phyloP scores from a whole-genome alignment of 1,140 invertebrate genomes.

The Ceratina australensis region DNA sequence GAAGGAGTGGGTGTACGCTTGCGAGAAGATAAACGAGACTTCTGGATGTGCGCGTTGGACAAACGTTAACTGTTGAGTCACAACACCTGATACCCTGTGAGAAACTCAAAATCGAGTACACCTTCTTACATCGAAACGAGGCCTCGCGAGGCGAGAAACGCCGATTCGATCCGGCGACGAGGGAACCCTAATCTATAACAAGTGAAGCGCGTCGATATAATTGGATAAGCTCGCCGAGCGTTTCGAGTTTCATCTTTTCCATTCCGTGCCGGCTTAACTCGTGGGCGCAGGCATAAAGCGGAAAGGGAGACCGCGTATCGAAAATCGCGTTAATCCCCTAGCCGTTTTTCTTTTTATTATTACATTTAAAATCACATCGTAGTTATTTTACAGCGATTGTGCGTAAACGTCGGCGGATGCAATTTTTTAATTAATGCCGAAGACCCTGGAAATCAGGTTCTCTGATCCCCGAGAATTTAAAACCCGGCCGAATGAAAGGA shows the following conservation, averaged over 20 bases:
- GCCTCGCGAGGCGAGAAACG: neutral
- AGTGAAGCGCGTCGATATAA: conserved; percentile 33
- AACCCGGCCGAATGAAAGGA: neutral
- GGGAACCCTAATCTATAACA: conserved; percentile 9
- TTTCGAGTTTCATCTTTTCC: conserved; percentile 52
- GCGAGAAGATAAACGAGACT: too few relatives aligned
- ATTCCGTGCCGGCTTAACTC: conserved; percentile 50
- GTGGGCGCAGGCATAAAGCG: conserved; percentile 23
- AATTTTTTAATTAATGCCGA: too few relatives aligned
- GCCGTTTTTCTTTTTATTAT: conserved; percentile 48
- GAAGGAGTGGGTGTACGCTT: too few relatives aligned
- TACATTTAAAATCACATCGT: conserved; percentile 62
- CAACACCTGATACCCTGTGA: neutral
- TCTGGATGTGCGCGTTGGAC: too few relatives aligned
- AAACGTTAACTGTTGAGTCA: too few relatives aligned
- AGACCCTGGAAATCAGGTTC: too few relatives aligned
- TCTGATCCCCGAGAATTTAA: too few relatives aligned
- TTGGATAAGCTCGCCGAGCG: conserved; percentile 36
- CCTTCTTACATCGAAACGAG: neutral
- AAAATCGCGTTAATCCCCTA: conserved; percentile 63
- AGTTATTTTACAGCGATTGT: too few relatives aligned
- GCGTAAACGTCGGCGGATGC: too few relatives aligned
- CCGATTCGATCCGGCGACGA: neutral
- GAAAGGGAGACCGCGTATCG: conserved; percentile 3
- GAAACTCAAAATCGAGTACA: neutral